Conservation (phyloP, 2,113 vertebrate species). For the Microtus ochrogaster region DNA sequence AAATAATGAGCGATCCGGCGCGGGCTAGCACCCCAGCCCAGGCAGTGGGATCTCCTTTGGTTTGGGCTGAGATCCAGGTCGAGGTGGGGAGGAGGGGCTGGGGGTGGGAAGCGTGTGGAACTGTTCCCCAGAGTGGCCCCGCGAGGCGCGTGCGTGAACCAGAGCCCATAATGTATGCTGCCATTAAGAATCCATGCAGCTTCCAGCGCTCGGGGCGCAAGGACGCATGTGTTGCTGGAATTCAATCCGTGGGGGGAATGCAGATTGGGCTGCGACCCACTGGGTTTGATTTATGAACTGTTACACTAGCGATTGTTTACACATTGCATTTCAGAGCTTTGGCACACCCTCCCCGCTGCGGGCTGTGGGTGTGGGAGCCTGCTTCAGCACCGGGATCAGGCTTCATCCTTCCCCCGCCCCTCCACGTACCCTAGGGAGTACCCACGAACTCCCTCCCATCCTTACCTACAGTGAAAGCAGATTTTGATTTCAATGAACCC, state of each 20-base stretch:
- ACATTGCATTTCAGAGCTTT: constrained; percentile 82
- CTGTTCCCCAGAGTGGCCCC: not conserved
- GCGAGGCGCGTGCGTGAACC: constrained; percentile 19
- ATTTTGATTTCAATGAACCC: not conserved
- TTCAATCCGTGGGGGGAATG: constrained; percentile 84
- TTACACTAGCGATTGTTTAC: constrained; percentile 84
- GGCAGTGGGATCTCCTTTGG: not conserved
- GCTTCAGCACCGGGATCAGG: not conserved
- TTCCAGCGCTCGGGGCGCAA: constrained; percentile 78
- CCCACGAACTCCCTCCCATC: not conserved
- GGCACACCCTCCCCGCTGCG: not conserved
- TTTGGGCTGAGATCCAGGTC: not conserved
- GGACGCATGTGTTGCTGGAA: constrained; percentile 83
- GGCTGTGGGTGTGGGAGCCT: not conserved
- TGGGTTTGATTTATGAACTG: constrained; percentile 86
- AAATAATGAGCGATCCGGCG: not conserved
- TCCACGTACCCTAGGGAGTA: not conserved
- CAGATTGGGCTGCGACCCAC: constrained; percentile 82
- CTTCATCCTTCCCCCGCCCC: too few species aligned
- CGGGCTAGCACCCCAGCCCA: not conserved
- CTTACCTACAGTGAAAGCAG: not conserved
- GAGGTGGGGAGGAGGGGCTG: not conserved
- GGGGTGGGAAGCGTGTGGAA: not conserved
- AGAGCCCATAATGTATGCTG: constrained; percentile 66
- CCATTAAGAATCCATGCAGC: constrained; percentile 76